Base-by-base conservation (phyloP, 2,888 invertebrate genomes). In the Rotaria macrura region DNA sequence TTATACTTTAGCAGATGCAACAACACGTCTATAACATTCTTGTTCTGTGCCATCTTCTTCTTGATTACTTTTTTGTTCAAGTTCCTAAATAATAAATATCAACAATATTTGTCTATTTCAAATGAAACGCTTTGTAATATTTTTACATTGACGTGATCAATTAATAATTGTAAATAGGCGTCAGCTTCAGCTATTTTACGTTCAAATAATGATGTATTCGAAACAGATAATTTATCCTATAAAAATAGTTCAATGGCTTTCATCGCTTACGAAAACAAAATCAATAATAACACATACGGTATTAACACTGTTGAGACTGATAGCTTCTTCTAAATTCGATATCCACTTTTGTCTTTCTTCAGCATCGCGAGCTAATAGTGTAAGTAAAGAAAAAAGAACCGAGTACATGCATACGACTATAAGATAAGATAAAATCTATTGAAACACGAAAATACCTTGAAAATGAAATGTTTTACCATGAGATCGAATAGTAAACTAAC, bases 381-480 rank as follows among this genome's bases (percentile, higher is more conserved):
- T n/a, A n/a, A n/a, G n/a, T n/a, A 88, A 89, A 85, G 79, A 55
- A 79, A 52, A 49, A 49, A 17, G 17, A 49, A 49, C 86, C 84
- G n/a, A 83, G 25, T 29, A 23, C 12, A 52, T 57, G n/a, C 10
- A 52, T 79, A 14, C 34, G 23, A 34, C 4, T 20, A 14, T 23
- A 23, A 17, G 12, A 52, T 17, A 84, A 84, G 25, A 40, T 43
- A 84, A 52, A 38, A 52, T 52, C 3, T 40, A 0, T 2, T 17
- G 2, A 65, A 1, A 34, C 12, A 65, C 34, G n/a, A 29, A 17
- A 49, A 84, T 87, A 91, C 92, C 93, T 93, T 99, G 98, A 91
- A 99, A 97, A 92, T 99, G 99, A 92, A 99, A 99, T 25, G 97
- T 97, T 92, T 99, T 99, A 89, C 99, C 99, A 84, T 97, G 97